phyloP scores from a whole-genome alignment of 1,140 invertebrate species.

The Zeugodacus cucurbitae region DNA sequence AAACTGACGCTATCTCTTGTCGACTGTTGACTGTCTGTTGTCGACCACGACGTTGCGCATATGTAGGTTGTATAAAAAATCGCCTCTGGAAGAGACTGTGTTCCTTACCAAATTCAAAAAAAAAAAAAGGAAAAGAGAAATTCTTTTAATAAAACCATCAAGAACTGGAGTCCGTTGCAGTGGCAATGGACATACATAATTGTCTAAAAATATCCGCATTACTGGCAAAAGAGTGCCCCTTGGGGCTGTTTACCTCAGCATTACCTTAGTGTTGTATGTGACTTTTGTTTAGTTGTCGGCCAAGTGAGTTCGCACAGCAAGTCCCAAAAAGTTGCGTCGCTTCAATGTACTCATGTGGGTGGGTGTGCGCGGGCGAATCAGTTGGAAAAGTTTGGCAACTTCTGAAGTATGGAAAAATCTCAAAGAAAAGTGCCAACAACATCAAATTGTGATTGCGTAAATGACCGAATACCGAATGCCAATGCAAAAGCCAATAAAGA shows the following conservation, averaged over 20 bases:
- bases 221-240: not conserved
- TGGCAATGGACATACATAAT: not conserved
- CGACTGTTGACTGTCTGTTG: not conserved
- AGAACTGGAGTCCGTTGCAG: not conserved
- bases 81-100: not conserved
- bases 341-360: not conserved
- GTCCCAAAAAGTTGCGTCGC: not conserved
- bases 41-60: not conserved
- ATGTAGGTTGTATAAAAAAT: not conserved
- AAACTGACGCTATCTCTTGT: conserved; percentile 7
- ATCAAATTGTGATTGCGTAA: conserved; percentile 21
- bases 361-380: not conserved
- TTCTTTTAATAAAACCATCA: not conserved
- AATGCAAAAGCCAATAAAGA: not conserved
- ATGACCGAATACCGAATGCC: not conserved
- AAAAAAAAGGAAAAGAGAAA: not conserved
- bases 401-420: not conserved
- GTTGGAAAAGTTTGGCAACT: conserved; percentile 33
- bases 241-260: not conserved
- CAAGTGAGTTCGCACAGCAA: not conserved
- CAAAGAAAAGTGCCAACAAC: not conserved
- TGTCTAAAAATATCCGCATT: conserved; percentile 2
- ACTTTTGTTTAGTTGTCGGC: not conserved
- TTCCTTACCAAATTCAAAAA: too few species aligned
- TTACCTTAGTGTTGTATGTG: not conserved